phyloP scores from a whole-genome alignment of 1,140 invertebrate genomes.

The Radopholus similis region DNA sequence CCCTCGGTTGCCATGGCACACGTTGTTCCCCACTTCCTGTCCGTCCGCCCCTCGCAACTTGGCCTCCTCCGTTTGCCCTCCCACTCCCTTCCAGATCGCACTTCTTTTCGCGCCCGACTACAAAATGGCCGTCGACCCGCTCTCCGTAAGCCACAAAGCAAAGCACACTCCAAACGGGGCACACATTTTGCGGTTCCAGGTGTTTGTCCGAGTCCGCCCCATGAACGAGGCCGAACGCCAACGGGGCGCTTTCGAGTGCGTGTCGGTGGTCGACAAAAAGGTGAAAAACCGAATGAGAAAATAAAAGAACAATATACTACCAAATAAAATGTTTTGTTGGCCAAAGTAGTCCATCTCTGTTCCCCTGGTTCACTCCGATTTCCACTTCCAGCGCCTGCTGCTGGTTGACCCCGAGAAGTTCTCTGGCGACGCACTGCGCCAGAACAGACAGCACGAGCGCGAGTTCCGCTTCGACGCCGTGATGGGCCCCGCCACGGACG shows the following conservation, averaged over 20 bases:
- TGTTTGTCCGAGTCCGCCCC: constrained; percentile 65
- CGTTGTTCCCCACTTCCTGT: too few relatives aligned
- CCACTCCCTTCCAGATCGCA: not conserved
- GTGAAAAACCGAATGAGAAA: constrained; percentile 50
- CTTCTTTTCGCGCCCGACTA: too few relatives aligned
- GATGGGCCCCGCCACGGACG: constrained; percentile 65
- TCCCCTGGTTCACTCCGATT: not conserved
- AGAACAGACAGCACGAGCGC: constrained; percentile 69
- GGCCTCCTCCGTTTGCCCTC: not conserved
- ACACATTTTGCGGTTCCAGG: too few relatives aligned
- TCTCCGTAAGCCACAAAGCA: too few relatives aligned
- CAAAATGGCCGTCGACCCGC: too few relatives aligned
- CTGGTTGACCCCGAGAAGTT: constrained; percentile 69
- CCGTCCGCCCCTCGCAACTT: too few relatives aligned
- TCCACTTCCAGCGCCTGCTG: constrained; percentile 60
- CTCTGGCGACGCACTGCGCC: constrained; percentile 67
- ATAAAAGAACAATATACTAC: not conserved
- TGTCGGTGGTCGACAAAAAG: constrained; percentile 64
- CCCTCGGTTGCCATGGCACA: too few relatives aligned
- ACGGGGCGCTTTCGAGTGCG: constrained; percentile 62
- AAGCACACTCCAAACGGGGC: too few relatives aligned
- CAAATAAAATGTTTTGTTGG: not conserved
- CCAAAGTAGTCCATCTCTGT: constrained; percentile 8
- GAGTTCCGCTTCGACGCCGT: constrained; percentile 82
- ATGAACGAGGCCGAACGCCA: constrained; percentile 63